Evolutionary conservation across 2,888 invertebrate genomes (phyloP), one percentile per base, ranked within the genome.

Genomic region (Lottia scabra): DNA sequence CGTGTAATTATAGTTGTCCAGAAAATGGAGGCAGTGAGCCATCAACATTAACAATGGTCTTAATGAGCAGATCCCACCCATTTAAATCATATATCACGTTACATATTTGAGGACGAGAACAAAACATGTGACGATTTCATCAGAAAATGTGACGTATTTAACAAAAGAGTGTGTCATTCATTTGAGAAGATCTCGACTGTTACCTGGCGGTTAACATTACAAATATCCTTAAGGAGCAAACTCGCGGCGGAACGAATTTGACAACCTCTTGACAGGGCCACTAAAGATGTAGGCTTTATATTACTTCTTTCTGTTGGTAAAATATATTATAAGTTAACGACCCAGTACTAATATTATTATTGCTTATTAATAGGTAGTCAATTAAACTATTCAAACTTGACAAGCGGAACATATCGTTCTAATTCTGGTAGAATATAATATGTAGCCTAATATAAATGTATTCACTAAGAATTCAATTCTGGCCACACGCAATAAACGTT

Each of bases 371-470:
- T 56, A 23, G 56, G 56, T 56, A 56, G 56, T 56, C 56, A 56
- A 56, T 56, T n/a, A 56, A 23, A 23, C 23, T 23, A 23, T 56
- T 56, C 19, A 23, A 56, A 23, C 19, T 19, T 56, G 56, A 56
- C 56, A 56, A 56, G 56, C 56, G 23, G 56, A 56, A 56, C 56
- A 56, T 56, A 56, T 56, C 56, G 56, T 56, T 56, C 56, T 56
- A 56, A 56, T 56, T 56, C 19, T 23, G 19, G 19, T 23, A 15
- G 56, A 56, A 19, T 38, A 38, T 38, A 38, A 38, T 38, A 38
- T 38, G 38, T 38, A n/a, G n/a, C n/a, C n/a, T n/a, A 38, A 38
- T 38, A 38, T 38, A 5, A 38, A 38, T 38, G 38, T 38, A 38
- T 38, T 6, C 10, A 38, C 38, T 10, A 38, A 38, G 38, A 10